These are phyloP conservation scores for Drosophila biarmipes DNA, from an alignment of 1,140 invertebrate genomes.

Conservation along the genomic window DNA sequence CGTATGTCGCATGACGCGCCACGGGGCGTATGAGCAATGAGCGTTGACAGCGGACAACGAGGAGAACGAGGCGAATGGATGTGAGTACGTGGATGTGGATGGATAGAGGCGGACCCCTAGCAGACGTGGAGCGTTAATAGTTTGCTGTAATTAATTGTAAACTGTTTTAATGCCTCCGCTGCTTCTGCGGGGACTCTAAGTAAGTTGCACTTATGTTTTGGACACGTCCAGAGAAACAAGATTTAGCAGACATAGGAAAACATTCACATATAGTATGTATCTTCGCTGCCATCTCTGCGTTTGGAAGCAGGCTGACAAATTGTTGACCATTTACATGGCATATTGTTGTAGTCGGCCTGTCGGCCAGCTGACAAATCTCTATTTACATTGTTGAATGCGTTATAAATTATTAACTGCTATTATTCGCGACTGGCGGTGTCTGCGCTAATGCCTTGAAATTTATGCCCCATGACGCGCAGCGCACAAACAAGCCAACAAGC, in stretches of 20 bases:
- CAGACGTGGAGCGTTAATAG: conserved; percentile 51
- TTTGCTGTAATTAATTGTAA: conserved; percentile 71
- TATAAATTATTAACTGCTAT: conserved; percentile 76
- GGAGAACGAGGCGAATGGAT: conserved; percentile 17
- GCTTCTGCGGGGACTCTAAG: conserved; percentile 62
- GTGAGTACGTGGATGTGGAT: not conserved
- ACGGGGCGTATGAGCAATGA: conserved; percentile 73
- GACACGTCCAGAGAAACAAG: conserved; percentile 52
- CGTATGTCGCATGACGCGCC: conserved; percentile 36
- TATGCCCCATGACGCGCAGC: conserved; percentile 59
- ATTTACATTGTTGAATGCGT: conserved; percentile 73
- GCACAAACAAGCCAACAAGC: conserved; percentile 1
- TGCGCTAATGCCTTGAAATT: conserved; percentile 56
- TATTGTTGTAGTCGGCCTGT: conserved; percentile 59
- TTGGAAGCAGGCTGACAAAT: conserved; percentile 61
- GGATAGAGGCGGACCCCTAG: conserved; percentile 1
- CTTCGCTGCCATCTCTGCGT: conserved; percentile 27
- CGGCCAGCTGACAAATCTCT: conserved; percentile 71
- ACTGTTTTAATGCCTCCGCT: conserved; percentile 59
- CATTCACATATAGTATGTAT: conserved; percentile 3
- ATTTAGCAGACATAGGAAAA: conserved; percentile 20
- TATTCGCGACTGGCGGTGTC: conserved; percentile 46
- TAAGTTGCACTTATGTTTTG: conserved; percentile 82
- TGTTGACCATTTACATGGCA: conserved; percentile 74
- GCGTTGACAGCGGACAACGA: conserved; percentile 51